These are phyloP conservation scores for Melospiza melodia DNA, from an alignment of 2,113 vertebrate species.

Conservation along the genomic window DNA sequence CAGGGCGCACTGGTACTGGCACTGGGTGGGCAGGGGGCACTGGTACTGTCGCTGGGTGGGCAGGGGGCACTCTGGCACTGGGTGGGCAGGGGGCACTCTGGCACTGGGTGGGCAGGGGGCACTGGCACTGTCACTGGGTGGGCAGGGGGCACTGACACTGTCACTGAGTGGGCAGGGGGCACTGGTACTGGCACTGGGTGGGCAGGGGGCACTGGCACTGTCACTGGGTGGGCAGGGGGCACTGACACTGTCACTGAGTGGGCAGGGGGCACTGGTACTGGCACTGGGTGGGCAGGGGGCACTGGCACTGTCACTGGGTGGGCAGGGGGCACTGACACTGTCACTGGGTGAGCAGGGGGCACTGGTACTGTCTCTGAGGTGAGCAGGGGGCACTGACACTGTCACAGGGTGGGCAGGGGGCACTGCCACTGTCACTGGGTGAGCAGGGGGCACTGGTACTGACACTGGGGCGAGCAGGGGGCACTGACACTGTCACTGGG, in stretches of 20 bases:
- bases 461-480: not conserved
- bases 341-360: too few relatives aligned
- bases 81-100: too few relatives aligned
- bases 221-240: not conserved
- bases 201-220: not conserved
- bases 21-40: too few relatives aligned
- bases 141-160: too few relatives aligned
- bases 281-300: not conserved
- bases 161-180: not conserved
- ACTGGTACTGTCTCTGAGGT: not conserved
- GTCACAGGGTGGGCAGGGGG: not conserved
- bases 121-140: not conserved
- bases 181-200: too few relatives aligned
- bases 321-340: too few relatives aligned
- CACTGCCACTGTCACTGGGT: too few relatives aligned
- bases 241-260: too few relatives aligned
- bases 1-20: too few relatives aligned
- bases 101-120: not conserved
- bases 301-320: not conserved
- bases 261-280: too few relatives aligned
- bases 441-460: too few relatives aligned
- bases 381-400: too few relatives aligned
- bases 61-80: not conserved
- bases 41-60: not conserved
- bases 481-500: not conserved